Evolutionary conservation across 2,113 vertebrate species (phyloP), one percentile per base, ranked within the genome.

Genomic region (Apteryx owenii): DNA sequence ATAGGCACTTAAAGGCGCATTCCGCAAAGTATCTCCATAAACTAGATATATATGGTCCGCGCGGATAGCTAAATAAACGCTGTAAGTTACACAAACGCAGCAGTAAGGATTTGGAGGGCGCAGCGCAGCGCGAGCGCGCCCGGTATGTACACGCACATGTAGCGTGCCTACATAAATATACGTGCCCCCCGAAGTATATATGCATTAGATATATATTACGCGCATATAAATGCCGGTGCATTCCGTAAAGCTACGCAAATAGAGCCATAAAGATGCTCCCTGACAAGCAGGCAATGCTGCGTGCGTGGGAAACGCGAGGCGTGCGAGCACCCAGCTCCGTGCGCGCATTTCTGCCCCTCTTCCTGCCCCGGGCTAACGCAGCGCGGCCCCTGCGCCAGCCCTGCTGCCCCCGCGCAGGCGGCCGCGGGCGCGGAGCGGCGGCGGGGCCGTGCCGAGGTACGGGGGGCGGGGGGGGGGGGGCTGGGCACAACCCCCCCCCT

Each of bases 181-280:
- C 0, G 33, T 54, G 80, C 64, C 40, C 22, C 60, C 51, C 44
- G 83, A 70, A 6, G 26, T 2, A 4, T 1, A 5, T 1, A 28
- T 28, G 18, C n/a, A 44, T 20, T 18, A 40, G 1, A n/a, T 2
- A 31, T 3, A 28, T 3, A 28, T 46, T 3, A 31, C 7, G 15
- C 5, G 25, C 14, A 64, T 31, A 16, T 31, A 62, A 12, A 65
- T 44, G 38, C 54, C 3, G 0, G 6, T 10, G 29, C 50, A 2
- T 50, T n/a, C 1, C 0, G 69, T 19, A 12, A 0, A 31, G 16
- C 50, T 54, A 2, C 0, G 3, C 50, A 12, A 66, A 73, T 0
- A 12, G 89, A 60, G 84, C 18, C 5, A 5, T 4, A 53, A 42
- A 71, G 66, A 51, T 78, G 48, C 44, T 40, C 48, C 44, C 76